Base-by-base conservation (phyloP, 2,113 vertebrate genomes). In the Plecotus auritus region DNA sequence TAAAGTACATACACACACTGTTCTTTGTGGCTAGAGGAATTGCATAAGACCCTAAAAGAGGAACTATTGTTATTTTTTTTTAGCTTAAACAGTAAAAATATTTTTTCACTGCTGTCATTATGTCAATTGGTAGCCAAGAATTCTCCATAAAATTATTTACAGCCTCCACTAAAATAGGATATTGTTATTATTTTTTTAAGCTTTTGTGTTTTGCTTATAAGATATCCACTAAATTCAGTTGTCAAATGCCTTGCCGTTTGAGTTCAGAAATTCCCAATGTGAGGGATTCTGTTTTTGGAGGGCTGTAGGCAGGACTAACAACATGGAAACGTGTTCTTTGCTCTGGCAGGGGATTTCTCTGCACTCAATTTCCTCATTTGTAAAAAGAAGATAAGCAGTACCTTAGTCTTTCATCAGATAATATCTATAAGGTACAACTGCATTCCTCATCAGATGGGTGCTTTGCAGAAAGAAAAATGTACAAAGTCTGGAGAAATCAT, bases 11-110 rank as follows among this genome's bases (percentile, higher is more conserved):
- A 92, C 87, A 92, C 87, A 93, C 88, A 91, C 0, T 95, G 96
- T 96, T 96, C 97, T 93, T 95, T 97, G 97, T 88, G 96, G 95
- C 95, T 95, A 92, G 90, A 88, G 56, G 81, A 93, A 94, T 97
- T 97, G 96, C 96, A 95, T 97, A 97, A 97, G 92, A 95, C 73
- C 85, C 85, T 59, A 95, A 97, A 97, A 97, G 97, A 97, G 97
- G 97, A 97, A 97, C 96, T 96, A 88, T 95, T 95, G 90, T 90
- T 93, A 93, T 87, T 67, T 17, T 66, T 85, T 96, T 88, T 93
- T 91, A 67, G 96, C 88, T 93, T 96, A 93, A 96, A 96, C 94
- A 96, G 95, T 96, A 95, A 88, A 93, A 92, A 70, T 69, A 56
- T 59, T 70, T 90, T 89, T 92, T 95, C 47, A 51, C 90, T 84